Conservation (phyloP, 2,888 invertebrate genomes). For the Phaonia tiefii region DNA sequence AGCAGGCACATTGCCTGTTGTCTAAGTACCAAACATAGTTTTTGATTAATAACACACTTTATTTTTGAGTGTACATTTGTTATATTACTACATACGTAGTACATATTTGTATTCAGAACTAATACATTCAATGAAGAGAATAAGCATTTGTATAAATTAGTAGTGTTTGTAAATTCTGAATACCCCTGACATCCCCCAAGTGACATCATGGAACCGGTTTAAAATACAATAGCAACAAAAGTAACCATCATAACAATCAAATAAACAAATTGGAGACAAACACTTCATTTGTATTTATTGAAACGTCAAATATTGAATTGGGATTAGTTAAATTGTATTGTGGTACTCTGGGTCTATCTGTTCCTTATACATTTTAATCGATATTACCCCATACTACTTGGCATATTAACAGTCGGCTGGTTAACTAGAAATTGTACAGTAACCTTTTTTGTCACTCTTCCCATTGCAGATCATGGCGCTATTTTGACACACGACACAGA, state of each 20-base stretch:
- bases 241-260: conserved; percentile 34
- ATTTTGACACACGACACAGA: conserved; percentile 95
- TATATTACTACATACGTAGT: too few species aligned
- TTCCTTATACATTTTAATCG: neutral
- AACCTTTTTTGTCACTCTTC: conserved; percentile 25
- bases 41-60: too few species aligned
- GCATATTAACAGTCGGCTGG: neutral
- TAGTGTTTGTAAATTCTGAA: conserved; percentile 12
- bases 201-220: conserved; percentile 54
- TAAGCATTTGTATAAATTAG: conserved; percentile 11
- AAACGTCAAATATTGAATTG: conserved; percentile 3
- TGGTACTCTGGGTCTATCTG: conserved; percentile 12
- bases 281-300: conserved; percentile 32
- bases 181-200: neutral
- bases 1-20: too few species aligned
- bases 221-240: conserved; percentile 22
- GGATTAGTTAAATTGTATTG: neutral
- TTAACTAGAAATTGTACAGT: neutral
- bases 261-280: conserved; percentile 35
- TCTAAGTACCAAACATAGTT: too few species aligned
- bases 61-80: too few species aligned
- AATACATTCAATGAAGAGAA: neutral
- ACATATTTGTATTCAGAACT: too few species aligned
- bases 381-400: neutral
- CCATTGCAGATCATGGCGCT: conserved; percentile 85